These are phyloP conservation scores for Leptopilina syphax DNA, from an alignment of 2,888 invertebrate species.

Conservation along the genomic window DNA sequence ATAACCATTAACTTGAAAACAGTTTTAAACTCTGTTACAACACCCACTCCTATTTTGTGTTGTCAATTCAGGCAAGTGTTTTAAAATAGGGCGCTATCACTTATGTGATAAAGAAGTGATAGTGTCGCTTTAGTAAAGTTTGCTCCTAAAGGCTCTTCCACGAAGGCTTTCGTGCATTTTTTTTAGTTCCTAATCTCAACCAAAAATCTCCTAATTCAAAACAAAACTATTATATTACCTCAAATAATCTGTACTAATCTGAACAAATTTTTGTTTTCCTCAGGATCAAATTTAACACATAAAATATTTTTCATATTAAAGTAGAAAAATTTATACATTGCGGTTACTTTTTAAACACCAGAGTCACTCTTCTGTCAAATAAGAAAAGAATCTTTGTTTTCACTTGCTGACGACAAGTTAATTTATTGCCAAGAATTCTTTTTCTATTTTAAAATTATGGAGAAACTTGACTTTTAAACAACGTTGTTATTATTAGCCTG, in stretches of 20 bases:
- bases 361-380: no score
- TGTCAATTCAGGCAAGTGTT: slow-evolving; percentile 30
- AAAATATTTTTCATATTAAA: no score
- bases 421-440: no score
- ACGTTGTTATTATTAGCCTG: no score
- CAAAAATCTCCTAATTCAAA: background rate
- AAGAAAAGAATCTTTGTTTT: no score
- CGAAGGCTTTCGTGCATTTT: background rate
- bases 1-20: background rate
- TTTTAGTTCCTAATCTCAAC: background rate
- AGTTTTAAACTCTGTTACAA: slow-evolving; percentile 3
- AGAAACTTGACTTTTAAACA: no score
- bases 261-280: no score
- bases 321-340: no score
- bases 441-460: no score
- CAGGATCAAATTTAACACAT: no score
- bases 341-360: no score
- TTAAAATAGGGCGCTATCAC: slow-evolving; percentile 37
- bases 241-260: background rate
- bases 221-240: background rate
- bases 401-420: no score
- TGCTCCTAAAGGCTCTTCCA: slow-evolving; percentile 25
- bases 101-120: slow-evolving; percentile 34
- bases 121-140: slow-evolving; percentile 1
- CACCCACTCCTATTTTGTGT: background rate